Conservation (phyloP, 2,113 vertebrate genomes). For the Mungos mungo region DNA sequence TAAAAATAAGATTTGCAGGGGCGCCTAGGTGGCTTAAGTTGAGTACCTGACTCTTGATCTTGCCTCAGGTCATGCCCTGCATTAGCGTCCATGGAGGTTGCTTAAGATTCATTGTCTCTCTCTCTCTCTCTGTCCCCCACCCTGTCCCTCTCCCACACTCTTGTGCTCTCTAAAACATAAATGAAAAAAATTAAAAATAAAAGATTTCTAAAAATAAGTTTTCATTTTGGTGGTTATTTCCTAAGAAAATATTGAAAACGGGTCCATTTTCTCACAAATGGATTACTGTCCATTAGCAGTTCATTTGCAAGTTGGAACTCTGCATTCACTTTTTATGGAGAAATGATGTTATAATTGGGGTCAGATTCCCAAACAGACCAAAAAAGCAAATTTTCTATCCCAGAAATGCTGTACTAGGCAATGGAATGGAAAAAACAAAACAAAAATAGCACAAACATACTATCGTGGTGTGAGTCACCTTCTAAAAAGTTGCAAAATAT, state of each 20-base stretch:
- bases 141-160: no score
- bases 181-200: no score
- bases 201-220: no score
- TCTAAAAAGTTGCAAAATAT: constrained; percentile 35
- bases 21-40: no score
- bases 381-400: constrained; percentile 7
- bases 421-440: constrained; percentile 23
- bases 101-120: no score
- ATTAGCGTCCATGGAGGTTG: no score
- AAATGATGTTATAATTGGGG: not conserved
- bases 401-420: constrained; percentile 28
- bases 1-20: not conserved
- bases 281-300: not conserved
- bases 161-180: no score
- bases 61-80: no score
- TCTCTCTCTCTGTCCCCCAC: no score
- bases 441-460: constrained; percentile 44
- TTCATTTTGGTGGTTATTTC: not conserved
- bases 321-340: not conserved
- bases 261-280: not conserved
- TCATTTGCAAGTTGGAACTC: constrained; percentile 31
- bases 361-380: not conserved
- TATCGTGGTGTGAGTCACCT: constrained; percentile 22
- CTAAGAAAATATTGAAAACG: not conserved
- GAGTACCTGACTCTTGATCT: no score